Percentiles rank a stretch among this genome's conserved stretches.
Conservation (phyloP, 2,797 vertebrate species). For the Myiothlypis coronata region DNA sequence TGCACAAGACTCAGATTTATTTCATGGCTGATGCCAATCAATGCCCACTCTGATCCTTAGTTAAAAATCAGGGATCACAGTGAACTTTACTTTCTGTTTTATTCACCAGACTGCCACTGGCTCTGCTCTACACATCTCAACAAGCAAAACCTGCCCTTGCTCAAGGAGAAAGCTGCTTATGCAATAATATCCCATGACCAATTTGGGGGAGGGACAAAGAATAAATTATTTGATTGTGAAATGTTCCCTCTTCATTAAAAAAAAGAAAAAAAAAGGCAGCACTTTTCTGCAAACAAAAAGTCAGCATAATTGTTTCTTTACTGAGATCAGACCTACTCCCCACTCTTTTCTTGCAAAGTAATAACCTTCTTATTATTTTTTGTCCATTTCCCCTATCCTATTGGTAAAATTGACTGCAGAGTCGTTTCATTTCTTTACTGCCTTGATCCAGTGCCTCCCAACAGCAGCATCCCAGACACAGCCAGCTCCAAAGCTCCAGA, state of each 20-base stretch:
- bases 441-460: not conserved
- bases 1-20: not conserved
- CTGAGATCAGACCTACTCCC: not conserved
- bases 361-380: not conserved
- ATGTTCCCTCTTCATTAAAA: not conserved
- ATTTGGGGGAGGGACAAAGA: not conserved
- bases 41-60: not conserved
- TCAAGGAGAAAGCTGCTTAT: constrained; percentile 57
- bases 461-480: not conserved
- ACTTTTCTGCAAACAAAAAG: constrained; percentile 8
- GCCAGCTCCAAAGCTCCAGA: not conserved
- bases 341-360: not conserved
- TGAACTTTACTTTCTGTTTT: not conserved
- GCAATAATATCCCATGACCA: not conserved
- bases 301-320: not conserved
- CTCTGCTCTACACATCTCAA: not conserved
- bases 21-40: not conserved
- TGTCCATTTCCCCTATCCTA: not conserved
- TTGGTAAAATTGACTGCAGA: not conserved
- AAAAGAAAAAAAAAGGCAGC: not conserved
- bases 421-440: not conserved
- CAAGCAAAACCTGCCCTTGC: not conserved
- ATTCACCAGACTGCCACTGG: not conserved
- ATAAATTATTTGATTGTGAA: constrained; percentile 35
- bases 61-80: not conserved